Conservation (phyloP, 2,113 vertebrate species). For the Callipepla squamata region DNA sequence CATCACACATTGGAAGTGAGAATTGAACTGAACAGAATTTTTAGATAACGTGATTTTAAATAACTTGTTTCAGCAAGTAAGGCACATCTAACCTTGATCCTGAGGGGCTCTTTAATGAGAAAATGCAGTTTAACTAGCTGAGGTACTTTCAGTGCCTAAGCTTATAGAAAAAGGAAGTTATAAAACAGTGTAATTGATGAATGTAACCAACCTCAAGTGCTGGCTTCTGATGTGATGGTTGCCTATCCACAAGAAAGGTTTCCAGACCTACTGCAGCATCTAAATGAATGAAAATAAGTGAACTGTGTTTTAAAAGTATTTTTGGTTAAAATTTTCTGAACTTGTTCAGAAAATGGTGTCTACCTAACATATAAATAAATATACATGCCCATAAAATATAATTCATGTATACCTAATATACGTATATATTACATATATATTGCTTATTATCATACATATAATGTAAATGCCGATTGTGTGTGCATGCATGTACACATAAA, state of each 20-base stretch:
- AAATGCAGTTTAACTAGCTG: slow-evolving; percentile 9
- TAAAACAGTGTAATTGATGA: not conserved
- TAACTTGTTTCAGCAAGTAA: not conserved
- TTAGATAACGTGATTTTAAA: not conserved
- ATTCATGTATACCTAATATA: not conserved
- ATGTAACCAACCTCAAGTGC: not conserved
- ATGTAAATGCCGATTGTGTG: not conserved
- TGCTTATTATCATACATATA: not conserved
- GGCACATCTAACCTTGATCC: slow-evolving; percentile 10
- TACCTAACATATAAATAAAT: not conserved
- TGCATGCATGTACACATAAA: not conserved
- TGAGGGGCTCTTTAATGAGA: not conserved
- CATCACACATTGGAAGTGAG: not conserved
- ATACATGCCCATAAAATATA: not conserved
- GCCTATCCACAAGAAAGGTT: not conserved
- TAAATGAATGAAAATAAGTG: not conserved
- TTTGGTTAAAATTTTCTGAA: not conserved
- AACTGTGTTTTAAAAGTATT: not conserved
- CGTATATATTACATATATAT: not conserved
- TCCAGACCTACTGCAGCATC: not conserved
- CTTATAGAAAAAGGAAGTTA: not conserved
- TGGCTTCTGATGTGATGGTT: not conserved
- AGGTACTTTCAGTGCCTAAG: not conserved
- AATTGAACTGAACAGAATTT: slow-evolving; percentile 24
- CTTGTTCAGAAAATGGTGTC: not conserved